These are phyloP conservation scores for Ctenicera cuprea DNA, from an alignment of 2,888 invertebrate genomes.

Conservation along the genomic window DNA sequence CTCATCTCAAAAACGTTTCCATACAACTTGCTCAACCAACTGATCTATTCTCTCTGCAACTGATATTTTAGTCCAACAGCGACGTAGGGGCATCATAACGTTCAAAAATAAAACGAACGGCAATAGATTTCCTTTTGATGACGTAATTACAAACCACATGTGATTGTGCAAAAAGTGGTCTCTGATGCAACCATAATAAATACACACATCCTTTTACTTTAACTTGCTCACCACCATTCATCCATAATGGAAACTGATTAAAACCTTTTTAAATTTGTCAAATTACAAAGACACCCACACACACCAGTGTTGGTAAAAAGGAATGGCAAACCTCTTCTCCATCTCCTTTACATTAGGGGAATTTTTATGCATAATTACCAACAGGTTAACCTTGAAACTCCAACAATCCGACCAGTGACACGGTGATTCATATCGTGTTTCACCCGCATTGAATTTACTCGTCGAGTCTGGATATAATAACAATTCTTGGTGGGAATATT, in stretches of 20 bases:
- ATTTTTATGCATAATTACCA: slow-evolving; percentile 25
- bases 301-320: neutral
- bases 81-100: slow-evolving; percentile 2
- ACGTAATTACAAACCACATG: slow-evolving; percentile 15
- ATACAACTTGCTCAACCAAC: too few species aligned
- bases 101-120: slow-evolving; percentile 15
- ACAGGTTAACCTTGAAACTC: slow-evolving; percentile 45
- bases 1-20: too few species aligned
- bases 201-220: slow-evolving; percentile 12
- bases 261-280: neutral
- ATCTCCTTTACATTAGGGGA: neutral
- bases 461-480: too few species aligned
- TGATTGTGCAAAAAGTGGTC: slow-evolving; percentile 9
- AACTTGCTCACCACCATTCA: too few species aligned
- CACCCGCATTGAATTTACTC: slow-evolving; percentile 34
- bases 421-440: slow-evolving; percentile 44
- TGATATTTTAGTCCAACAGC: too few species aligned
- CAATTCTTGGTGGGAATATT: neutral
- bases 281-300: slow-evolving; percentile 11
- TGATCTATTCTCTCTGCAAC: too few species aligned
- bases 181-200: slow-evolving; percentile 17
- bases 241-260: neutral
- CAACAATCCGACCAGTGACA: slow-evolving; percentile 26
- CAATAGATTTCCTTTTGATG: neutral
- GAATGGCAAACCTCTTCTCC: neutral